Percentiles rank a stretch among this genome's conserved stretches.
These are phyloP conservation scores for Dusona sp. DNA, from an alignment of 2,888 invertebrate species.

Conservation along the genomic window DNA sequence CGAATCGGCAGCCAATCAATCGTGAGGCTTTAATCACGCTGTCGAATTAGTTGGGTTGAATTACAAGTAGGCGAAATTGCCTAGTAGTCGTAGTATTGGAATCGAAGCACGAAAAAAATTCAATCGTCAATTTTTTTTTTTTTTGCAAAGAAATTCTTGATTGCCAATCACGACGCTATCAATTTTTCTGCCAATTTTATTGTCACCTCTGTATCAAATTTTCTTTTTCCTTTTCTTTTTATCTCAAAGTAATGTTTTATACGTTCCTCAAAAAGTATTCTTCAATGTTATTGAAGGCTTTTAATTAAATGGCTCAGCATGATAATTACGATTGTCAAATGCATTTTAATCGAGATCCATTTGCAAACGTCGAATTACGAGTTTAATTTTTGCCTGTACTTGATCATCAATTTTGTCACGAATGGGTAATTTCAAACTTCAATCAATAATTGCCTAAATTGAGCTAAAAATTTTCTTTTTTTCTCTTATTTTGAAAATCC, in stretches of 20 bases:
- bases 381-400: background rate
- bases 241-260: background rate
- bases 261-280: too few relatives aligned
- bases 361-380: background rate
- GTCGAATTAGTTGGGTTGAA: slow-evolving; percentile 48
- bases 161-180: background rate
- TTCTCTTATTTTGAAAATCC: background rate
- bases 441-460: background rate
- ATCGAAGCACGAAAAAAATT: background rate
- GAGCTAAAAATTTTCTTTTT: background rate
- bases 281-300: background rate
- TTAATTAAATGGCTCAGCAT: background rate
- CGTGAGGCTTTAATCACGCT: slow-evolving; percentile 71
- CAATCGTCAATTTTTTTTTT: background rate
- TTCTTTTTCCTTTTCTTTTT: background rate
- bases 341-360: background rate
- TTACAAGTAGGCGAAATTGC: slow-evolving; percentile 35
- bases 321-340: background rate
- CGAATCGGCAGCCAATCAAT: slow-evolving; percentile 73
- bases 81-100: slow-evolving; percentile 11
- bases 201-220: background rate
- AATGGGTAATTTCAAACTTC: background rate
- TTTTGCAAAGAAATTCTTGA: background rate
- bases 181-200: background rate
- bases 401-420: background rate